Evolutionary conservation across 2,797 vertebrate species (phyloP).

Genomic region (Mus minutoides): DNA sequence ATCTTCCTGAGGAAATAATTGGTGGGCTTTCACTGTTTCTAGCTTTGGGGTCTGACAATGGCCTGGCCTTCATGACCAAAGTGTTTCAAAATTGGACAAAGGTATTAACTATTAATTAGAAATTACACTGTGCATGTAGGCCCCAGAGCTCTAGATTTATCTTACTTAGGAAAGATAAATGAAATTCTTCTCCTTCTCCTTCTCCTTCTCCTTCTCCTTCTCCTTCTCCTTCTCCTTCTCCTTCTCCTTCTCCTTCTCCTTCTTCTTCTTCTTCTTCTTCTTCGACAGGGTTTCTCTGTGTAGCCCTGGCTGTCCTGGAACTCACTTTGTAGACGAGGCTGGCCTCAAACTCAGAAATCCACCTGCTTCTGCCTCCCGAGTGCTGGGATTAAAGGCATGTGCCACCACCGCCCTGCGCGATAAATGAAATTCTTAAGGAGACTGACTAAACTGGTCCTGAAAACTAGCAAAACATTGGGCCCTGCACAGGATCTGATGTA

Average conservation of each 20-base stretch:
- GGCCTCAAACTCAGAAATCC: too few species aligned
- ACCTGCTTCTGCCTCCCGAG: too few species aligned
- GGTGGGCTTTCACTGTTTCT: neutral
- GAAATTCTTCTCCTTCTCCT: too few species aligned
- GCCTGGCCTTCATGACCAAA: neutral
- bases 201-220: too few species aligned
- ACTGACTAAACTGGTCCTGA: neutral
- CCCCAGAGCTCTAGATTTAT: neutral
- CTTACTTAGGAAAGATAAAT: neutral
- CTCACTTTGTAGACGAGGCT: too few species aligned
- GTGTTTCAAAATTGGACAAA: neutral
- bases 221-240: too few species aligned
- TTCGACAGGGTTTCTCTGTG: too few species aligned
- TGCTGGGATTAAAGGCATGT: too few species aligned
- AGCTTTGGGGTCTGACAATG: neutral
- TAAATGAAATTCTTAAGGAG: neutral
- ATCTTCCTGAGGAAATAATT: neutral
- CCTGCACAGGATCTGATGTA: neutral
- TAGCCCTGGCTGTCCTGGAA: too few species aligned
- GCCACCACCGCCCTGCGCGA: too few species aligned
- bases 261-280: too few species aligned
- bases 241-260: too few species aligned
- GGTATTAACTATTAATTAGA: neutral
- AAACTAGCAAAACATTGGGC: neutral
- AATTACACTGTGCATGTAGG: neutral